Percentiles rank a stretch among this genome's conserved stretches.
These are phyloP conservation scores for Ctenoplectra terminalis DNA, from an alignment of 1,140 invertebrate genomes.

Conservation along the genomic window DNA sequence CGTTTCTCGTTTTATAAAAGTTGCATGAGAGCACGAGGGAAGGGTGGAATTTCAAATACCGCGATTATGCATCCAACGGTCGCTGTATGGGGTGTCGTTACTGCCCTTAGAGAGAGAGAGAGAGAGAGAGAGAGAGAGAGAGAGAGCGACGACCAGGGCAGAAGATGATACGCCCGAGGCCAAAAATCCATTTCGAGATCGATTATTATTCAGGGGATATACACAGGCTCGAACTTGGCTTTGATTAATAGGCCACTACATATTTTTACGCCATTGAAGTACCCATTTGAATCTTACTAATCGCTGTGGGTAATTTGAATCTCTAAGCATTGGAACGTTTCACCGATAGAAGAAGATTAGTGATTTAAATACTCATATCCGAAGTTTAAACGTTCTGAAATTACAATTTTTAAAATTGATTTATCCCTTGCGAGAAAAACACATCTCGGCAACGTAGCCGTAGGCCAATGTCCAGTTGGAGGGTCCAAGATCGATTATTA, in stretches of 20 bases:
- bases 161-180: conserved; percentile 21
- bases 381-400: not conserved
- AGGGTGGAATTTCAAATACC: conserved; percentile 18
- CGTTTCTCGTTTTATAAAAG: conserved; percentile 48
- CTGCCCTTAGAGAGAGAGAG: conserved; percentile 35
- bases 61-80: conserved; percentile 34
- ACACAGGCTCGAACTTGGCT: conserved; percentile 6
- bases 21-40: conserved; percentile 23
- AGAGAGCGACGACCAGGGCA: conserved; percentile 8
- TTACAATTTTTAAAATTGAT: not conserved
- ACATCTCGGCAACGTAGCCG: not conserved
- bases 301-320: not conserved
- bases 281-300: not conserved
- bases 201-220: conserved; percentile 51
- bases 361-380: no score
- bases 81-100: conserved; percentile 49
- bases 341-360: not conserved
- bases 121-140: no score
- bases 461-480: not conserved
- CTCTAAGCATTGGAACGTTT: not conserved
- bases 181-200: conserved; percentile 57
- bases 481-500: conserved; percentile 59
- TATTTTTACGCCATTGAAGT: conserved; percentile 27
- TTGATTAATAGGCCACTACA: conserved; percentile 55
- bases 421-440: not conserved